Percentiles rank a stretch among this genome's conserved stretches.
phyloP scores from a whole-genome alignment of 2,113 vertebrate genomes.

The Rynchops niger region DNA sequence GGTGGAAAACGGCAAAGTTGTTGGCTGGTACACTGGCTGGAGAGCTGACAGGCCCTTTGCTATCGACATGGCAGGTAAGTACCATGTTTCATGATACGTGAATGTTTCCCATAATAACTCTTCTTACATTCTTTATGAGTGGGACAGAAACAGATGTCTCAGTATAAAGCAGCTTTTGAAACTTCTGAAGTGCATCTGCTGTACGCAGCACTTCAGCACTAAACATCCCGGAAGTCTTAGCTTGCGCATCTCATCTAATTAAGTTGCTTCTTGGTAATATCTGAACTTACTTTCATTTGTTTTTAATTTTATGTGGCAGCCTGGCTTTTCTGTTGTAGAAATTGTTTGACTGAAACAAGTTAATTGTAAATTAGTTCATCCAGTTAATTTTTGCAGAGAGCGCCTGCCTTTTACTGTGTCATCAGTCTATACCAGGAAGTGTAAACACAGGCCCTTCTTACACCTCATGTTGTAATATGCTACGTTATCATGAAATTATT shows the following conservation, averaged over 20 bases:
- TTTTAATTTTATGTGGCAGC: neutral
- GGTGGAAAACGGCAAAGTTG: conserved; percentile 91
- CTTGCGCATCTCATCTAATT: neutral
- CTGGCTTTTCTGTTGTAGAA: neutral
- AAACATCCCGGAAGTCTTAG: neutral
- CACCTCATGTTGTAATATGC: conserved; percentile 15
- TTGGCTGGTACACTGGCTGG: conserved; percentile 99
- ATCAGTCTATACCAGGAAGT: neutral
- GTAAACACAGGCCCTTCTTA: neutral
- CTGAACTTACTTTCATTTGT: neutral
- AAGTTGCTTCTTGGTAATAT: neutral
- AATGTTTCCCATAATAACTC: neutral
- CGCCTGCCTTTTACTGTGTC: neutral
- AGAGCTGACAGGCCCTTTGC: conserved; percentile 94
- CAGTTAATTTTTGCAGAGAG: neutral
- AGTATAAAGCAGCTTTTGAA: neutral
- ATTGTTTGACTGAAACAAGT: neutral
- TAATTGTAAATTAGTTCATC: neutral
- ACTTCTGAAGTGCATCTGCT: neutral
- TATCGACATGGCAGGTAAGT: conserved; percentile 97
- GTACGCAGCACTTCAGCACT: neutral
- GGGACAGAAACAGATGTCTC: neutral
- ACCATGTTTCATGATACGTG: fast-evolving
- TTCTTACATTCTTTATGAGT: neutral
- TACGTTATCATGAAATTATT: conserved; percentile 38